Evolutionary conservation across 2,113 vertebrate genomes (phyloP).

Genomic region (Odobenus rosmarus): DNA sequence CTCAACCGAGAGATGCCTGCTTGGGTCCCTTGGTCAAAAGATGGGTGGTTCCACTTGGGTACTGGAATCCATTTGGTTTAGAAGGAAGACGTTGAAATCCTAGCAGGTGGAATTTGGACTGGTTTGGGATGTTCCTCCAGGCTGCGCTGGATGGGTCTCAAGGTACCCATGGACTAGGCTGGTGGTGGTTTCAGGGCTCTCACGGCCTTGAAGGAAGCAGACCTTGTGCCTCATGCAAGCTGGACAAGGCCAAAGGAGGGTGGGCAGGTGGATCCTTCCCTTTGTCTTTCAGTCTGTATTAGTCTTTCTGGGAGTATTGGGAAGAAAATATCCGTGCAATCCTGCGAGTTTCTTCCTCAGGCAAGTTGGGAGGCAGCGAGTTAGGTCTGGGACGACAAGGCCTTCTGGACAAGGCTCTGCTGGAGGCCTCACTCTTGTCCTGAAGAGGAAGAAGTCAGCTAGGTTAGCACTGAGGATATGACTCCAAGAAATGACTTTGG

Average conservation of each 20-base stretch:
- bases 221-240: not conserved
- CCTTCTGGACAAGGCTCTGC: constrained; percentile 65
- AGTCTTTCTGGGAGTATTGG: constrained; percentile 84
- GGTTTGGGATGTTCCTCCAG: not conserved
- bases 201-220: not conserved
- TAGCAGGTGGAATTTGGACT: not conserved
- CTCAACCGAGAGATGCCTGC: not conserved
- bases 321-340: constrained; percentile 94
- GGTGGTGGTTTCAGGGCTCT: not conserved
- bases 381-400: constrained; percentile 77
- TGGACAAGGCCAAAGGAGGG: not conserved
- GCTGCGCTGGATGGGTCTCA: not conserved
- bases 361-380: constrained; percentile 76
- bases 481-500: not conserved
- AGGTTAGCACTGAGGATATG: not conserved
- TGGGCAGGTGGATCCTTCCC: not conserved
- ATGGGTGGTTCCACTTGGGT: not conserved
- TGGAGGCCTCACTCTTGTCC: not conserved
- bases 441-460: constrained; percentile 65
- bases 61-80: not conserved
- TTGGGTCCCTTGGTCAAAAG: not conserved
- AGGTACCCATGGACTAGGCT: not conserved
- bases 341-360: constrained; percentile 88
- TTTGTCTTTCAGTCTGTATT: constrained; percentile 40
- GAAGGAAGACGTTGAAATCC: not conserved